Percentiles rank a stretch among this genome's conserved stretches.
Conservation (phyloP, 2,888 invertebrate genomes). For the Sphaerophoria rueppellii region DNA sequence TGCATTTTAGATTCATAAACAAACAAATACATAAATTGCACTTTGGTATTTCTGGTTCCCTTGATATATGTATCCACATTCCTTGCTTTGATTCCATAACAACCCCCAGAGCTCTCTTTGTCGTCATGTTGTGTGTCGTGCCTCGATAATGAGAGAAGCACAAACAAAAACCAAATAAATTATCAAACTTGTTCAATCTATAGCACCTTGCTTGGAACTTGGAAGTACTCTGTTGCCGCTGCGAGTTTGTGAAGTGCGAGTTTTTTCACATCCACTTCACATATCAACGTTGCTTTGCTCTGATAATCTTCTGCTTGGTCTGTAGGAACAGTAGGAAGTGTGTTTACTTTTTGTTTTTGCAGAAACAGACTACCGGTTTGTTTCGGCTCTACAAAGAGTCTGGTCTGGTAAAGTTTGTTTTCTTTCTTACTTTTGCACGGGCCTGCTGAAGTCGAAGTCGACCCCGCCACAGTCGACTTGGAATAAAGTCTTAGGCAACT, state of each 20-base stretch:
- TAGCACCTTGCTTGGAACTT: conserved; percentile 61
- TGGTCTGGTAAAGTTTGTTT: conserved; percentile 41
- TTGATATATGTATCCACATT: conserved; percentile 43
- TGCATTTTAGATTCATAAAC: neutral
- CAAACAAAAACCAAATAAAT: conserved; percentile 25
- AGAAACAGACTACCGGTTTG: conserved; percentile 62
- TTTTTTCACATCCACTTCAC: conserved; percentile 27
- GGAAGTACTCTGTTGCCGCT: neutral
- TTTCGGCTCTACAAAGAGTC: conserved; percentile 55
- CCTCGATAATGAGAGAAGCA: conserved; percentile 26
- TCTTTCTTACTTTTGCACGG: neutral
- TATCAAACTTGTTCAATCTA: conserved; percentile 60
- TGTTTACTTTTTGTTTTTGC: conserved; percentile 31
- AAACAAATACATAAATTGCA: conserved; percentile 39
- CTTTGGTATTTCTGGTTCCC: conserved; percentile 22
- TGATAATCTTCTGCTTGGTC: conserved; percentile 49
- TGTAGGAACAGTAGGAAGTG: conserved; percentile 69
- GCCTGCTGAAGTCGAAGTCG: neutral
- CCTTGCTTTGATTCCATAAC: conserved; percentile 56
- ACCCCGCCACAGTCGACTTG: conserved; percentile 20
- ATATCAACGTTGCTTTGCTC: conserved; percentile 14
- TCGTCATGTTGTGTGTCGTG: neutral
- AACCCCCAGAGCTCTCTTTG: conserved; percentile 19
- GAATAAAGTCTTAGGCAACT: neutral
- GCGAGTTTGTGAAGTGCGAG: conserved; percentile 23